A percentile compares a stretch with the other conserved stretches of the same genome.
Conservation (phyloP, 2,113 vertebrate genomes). For the Nothobranchius kuhntae region DNA sequence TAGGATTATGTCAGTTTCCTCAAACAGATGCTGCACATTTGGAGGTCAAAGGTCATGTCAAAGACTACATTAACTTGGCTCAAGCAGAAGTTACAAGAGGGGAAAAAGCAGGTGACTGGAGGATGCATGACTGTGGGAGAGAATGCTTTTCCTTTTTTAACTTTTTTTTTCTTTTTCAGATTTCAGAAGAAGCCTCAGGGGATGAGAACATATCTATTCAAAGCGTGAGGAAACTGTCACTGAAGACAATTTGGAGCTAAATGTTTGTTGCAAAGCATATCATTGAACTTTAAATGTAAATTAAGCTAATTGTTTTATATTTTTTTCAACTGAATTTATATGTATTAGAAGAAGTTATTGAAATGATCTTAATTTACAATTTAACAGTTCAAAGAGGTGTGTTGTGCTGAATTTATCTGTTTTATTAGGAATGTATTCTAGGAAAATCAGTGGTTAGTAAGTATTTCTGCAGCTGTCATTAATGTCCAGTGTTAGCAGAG, state of each 20-base stretch:
- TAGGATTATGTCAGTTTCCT: conserved; percentile 55
- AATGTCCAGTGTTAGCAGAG: too few species aligned
- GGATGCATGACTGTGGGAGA: conserved; percentile 38
- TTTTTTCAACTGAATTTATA: neutral
- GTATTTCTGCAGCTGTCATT: too few species aligned
- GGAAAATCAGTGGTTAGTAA: too few species aligned
- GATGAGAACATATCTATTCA: conserved; percentile 6
- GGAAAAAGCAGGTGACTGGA: conserved; percentile 59
- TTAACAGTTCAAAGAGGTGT: neutral
- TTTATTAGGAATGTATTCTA: too few species aligned
- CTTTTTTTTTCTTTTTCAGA: conserved; percentile 44
- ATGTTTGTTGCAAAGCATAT: neutral
- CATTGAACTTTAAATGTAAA: conserved; percentile 13
- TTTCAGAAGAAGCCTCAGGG: neutral
- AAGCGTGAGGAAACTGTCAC: neutral
- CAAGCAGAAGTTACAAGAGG: conserved; percentile 58
- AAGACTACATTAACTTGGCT: conserved; percentile 57
- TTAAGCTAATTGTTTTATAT: conserved; percentile 54
- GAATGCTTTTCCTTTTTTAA: conserved; percentile 32
- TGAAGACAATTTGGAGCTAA: neutral
- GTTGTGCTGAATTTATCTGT: too few species aligned
- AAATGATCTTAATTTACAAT: neutral
- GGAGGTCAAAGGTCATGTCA: conserved; percentile 57
- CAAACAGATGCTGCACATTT: conserved; percentile 68
- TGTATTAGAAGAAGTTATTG: neutral